Evolutionary conservation across 2,113 vertebrate genomes (phyloP).

Genomic region (Pomatostomus ruficeps): DNA sequence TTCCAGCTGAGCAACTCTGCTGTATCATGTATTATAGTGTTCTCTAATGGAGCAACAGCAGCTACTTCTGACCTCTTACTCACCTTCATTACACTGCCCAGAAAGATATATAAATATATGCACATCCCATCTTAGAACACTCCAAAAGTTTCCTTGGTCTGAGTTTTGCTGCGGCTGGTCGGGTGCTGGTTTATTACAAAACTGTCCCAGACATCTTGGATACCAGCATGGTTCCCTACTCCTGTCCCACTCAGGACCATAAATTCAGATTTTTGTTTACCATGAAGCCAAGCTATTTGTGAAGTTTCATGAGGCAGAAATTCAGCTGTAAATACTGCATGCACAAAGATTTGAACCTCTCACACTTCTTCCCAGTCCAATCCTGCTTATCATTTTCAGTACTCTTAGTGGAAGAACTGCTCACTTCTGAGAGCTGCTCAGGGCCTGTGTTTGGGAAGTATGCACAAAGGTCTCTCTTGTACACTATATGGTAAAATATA

Average conservation of each 20-base stretch:
- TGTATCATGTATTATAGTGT: fast-evolving
- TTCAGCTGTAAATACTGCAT: not conserved
- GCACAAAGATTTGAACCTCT: not conserved
- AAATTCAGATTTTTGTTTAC: not conserved
- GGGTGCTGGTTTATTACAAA: not conserved
- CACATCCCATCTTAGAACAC: not conserved
- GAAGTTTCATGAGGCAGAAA: not conserved
- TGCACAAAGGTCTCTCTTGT: not conserved
- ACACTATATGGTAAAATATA: not conserved
- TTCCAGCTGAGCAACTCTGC: not conserved
- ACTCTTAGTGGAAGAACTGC: not conserved
- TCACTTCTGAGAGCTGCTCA: not conserved
- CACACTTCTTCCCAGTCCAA: not conserved
- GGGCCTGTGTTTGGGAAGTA: not conserved
- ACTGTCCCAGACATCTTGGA: not conserved
- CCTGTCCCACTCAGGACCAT: not conserved
- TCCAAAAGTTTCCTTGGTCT: not conserved
- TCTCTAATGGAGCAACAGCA: not conserved
- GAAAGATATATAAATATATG: not conserved
- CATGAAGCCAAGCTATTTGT: not conserved
- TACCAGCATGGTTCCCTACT: not conserved
- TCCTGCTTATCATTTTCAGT: not conserved
- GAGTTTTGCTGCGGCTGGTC: not conserved
- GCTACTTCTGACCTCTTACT: not conserved
- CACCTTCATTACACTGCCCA: not conserved